Conservation (phyloP, 1,140 invertebrate genomes). For the Dendroctonus valens region DNA sequence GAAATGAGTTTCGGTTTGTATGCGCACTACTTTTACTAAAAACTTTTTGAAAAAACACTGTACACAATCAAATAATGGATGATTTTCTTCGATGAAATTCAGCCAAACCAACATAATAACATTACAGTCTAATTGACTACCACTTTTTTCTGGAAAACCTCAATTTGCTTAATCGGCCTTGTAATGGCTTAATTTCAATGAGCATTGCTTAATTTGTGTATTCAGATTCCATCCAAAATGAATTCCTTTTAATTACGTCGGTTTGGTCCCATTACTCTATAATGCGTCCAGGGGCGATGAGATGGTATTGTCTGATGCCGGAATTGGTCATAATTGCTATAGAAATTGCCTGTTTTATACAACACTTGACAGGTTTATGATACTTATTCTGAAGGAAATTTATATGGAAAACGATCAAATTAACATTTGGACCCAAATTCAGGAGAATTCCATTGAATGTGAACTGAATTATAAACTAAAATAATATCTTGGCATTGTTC, state of each 20-base stretch:
- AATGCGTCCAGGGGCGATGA: constrained; percentile 22
- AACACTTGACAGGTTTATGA: no score
- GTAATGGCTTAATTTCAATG: constrained; percentile 28
- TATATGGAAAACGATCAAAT: no score
- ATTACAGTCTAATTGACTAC: neutral
- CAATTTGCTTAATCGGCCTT: constrained; percentile 26
- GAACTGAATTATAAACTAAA: no score
- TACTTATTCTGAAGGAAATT: no score
- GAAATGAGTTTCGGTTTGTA: no score
- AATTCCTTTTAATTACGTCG: constrained; percentile 29
- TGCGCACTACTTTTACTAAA: no score
- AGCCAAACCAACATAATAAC: neutral
- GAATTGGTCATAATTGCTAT: no score
- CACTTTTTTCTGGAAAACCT: constrained; percentile 2
- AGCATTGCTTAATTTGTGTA: constrained; percentile 33
- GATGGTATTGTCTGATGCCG: neutral
- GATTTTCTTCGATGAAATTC: neutral
- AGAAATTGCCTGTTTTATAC: no score
- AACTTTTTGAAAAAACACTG: neutral
- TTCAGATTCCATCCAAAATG: constrained; percentile 29
- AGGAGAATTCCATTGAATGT: no score
- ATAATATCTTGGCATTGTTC: no score
- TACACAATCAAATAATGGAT: neutral
- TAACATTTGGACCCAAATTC: no score
- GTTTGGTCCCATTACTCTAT: constrained; percentile 20